Evolutionary conservation across 2,888 invertebrate species (phyloP).

Genomic region (Cataglyphis livida): DNA sequence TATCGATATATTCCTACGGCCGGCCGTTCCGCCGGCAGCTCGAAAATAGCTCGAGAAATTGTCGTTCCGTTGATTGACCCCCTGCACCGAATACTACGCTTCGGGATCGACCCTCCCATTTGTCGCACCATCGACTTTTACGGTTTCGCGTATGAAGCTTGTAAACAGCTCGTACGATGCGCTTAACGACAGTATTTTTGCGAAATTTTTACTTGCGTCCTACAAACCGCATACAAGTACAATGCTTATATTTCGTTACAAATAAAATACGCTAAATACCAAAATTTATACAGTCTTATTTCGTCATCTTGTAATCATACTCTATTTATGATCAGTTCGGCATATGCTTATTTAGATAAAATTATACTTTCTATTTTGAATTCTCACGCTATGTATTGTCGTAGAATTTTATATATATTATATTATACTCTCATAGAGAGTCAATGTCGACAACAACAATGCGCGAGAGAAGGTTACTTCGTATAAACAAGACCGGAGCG

Average conservation of each 20-base stretch:
- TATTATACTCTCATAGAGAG: background rate
- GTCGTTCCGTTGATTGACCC: slow-evolving; percentile 75
- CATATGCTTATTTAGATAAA: background rate
- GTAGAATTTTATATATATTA: slow-evolving; percentile 10
- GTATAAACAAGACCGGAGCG: slow-evolving; percentile 48
- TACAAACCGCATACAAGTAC: background rate
- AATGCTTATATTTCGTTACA: background rate
- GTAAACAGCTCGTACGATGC: background rate
- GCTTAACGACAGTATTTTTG: background rate
- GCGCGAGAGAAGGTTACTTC: slow-evolving; percentile 29
- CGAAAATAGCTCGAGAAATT: slow-evolving; percentile 75
- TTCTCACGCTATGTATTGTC: background rate
- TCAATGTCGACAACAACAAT: slow-evolving; percentile 36
- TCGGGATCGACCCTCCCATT: slow-evolving; percentile 50
- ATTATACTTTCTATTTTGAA: slow-evolving; percentile 2
- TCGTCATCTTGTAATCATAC: background rate
- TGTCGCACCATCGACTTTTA: slow-evolving; percentile 49
- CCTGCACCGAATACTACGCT: slow-evolving; percentile 56
- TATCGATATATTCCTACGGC: slow-evolving; percentile 78
- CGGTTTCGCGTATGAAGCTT: slow-evolving; percentile 8
- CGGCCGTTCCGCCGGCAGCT: slow-evolving; percentile 67
- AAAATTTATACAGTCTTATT: background rate
- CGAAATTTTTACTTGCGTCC: background rate
- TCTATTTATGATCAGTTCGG: background rate
- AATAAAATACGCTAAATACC: background rate